Percentiles rank a stretch among this genome's conserved stretches.
These are phyloP conservation scores for Diglossa cyanea DNA, from an alignment of 2,797 vertebrate species.

Conservation along the genomic window DNA sequence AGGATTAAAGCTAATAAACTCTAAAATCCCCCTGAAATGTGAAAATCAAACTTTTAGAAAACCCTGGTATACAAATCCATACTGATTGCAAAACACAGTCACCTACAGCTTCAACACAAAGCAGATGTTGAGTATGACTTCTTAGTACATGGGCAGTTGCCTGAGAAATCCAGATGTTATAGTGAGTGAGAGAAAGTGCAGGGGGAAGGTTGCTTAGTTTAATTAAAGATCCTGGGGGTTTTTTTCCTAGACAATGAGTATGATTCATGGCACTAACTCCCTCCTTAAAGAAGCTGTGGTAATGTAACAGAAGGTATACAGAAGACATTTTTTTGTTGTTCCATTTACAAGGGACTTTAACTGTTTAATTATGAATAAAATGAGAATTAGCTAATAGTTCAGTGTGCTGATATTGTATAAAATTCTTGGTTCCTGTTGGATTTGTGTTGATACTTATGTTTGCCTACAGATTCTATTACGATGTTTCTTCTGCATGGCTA, in stretches of 20 bases:
- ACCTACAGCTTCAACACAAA: not conserved
- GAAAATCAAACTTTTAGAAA: not conserved
- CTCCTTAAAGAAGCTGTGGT: not conserved
- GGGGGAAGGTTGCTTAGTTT: not conserved
- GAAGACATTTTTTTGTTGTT: not conserved
- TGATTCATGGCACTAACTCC: not conserved
- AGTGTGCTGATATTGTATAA: not conserved
- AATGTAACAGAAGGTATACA: not conserved
- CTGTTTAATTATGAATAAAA: not conserved
- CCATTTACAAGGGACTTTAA: not conserved
- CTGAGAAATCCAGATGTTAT: not conserved
- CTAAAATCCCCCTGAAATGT: not conserved
- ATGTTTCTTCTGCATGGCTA: not conserved
- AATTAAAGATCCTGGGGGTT: not conserved
- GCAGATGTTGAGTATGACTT: not conserved
- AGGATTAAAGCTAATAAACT: not conserved
- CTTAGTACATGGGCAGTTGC: not conserved
- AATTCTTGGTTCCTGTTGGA: not conserved
- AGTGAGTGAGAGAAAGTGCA: not conserved
- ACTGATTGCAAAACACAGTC: not conserved
- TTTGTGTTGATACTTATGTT: not conserved
- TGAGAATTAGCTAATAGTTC: not conserved
- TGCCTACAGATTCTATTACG: not conserved
- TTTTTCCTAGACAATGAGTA: not conserved
- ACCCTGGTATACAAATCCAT: not conserved